phyloP scores from a whole-genome alignment of 2,888 invertebrate genomes.

The Oithona nana region DNA sequence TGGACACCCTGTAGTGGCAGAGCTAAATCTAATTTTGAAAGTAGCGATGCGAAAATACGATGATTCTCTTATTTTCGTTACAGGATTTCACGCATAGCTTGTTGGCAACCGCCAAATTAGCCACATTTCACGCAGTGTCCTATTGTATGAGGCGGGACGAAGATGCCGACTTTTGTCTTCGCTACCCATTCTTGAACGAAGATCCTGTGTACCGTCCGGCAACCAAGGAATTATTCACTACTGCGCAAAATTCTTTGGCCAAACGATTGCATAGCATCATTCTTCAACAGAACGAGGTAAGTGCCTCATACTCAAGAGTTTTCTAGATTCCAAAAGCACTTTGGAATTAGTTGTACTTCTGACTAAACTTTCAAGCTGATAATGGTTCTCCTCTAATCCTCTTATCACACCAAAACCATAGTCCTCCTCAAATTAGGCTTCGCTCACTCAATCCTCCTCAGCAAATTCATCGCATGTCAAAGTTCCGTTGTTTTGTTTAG shows the following conservation, averaged over 20 bases:
- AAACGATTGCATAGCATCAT: neutral
- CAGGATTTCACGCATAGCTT: neutral
- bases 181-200: constrained; percentile 11
- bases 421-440: too few species aligned
- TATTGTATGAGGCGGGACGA: neutral
- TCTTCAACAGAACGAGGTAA: neutral
- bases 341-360: too few species aligned
- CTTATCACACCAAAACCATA: too few species aligned
- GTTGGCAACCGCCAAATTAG: neutral
- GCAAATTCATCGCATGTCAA: too few species aligned
- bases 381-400: too few species aligned
- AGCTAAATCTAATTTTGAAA: too few species aligned
- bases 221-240: neutral
- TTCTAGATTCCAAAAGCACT: neutral
- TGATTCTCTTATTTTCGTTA: too few species aligned
- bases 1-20: too few species aligned
- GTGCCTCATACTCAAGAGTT: neutral
- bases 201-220: neutral
- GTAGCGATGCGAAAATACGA: too few species aligned
- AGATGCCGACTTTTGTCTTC: neutral
- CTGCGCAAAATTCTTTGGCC: neutral
- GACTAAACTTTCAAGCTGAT: too few species aligned
- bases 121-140: neutral
- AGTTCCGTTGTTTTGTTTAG: too few species aligned
- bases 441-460: too few species aligned